Percentiles rank a stretch among this genome's conserved stretches.
phyloP scores from a whole-genome alignment of 2,797 vertebrate genomes.

The Scyliorhinus canicula region DNA sequence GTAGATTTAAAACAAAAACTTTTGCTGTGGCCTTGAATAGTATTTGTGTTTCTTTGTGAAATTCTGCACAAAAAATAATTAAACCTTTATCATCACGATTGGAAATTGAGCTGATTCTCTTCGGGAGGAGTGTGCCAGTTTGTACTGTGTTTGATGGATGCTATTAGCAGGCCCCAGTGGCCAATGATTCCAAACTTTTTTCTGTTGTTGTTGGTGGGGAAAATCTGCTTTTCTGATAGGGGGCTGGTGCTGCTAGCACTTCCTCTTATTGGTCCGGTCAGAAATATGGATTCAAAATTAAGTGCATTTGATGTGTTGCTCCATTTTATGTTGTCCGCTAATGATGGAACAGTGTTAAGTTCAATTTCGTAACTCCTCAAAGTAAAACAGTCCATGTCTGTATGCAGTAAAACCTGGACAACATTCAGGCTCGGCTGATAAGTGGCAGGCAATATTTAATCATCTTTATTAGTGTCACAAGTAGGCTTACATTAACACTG shows the following conservation, averaged over 20 bases:
- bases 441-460: too few relatives aligned
- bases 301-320: not conserved
- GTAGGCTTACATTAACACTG: too few relatives aligned
- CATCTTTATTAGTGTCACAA: too few relatives aligned
- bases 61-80: not conserved
- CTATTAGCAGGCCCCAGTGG: not conserved
- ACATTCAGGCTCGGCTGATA: too few relatives aligned
- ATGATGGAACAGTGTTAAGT: not conserved
- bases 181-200: not conserved
- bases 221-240: not conserved
- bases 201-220: not conserved
- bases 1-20: not conserved
- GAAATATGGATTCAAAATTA: not conserved
- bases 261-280: not conserved
- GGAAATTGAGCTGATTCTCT: not conserved
- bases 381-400: too few relatives aligned
- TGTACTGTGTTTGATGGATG: not conserved
- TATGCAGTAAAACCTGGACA: too few relatives aligned
- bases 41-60: not conserved
- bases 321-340: not conserved
- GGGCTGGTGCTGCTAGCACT: not conserved
- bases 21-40: not conserved
- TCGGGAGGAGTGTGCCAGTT: not conserved
- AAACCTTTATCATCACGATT: not conserved
- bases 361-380: too few relatives aligned